Conservation (phyloP, 2,113 vertebrate species). For the Furnarius figulus region DNA sequence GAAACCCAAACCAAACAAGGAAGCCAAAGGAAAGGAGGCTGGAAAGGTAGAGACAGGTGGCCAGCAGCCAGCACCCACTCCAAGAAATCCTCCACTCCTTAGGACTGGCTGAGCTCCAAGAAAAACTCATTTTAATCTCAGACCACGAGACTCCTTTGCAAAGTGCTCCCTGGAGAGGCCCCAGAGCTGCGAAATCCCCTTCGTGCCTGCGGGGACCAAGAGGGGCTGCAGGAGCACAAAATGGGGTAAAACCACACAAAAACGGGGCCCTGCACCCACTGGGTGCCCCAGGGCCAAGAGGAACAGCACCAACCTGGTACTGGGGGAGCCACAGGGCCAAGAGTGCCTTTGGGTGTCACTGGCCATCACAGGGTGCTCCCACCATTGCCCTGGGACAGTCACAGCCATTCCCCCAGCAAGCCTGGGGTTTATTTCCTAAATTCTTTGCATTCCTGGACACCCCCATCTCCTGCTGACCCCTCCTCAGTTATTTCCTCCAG, state of each 20-base stretch:
- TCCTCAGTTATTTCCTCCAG: accelerated
- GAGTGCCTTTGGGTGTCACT: background rate
- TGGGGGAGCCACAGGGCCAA: background rate
- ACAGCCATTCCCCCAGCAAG: accelerated
- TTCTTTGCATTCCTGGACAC: background rate
- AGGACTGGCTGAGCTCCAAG: conserved; percentile 66
- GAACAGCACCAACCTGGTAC: background rate
- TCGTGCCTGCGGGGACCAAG: background rate
- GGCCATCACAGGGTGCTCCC: accelerated
- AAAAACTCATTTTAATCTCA: conserved; percentile 74
- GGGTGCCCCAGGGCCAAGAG: background rate
- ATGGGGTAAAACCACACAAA: accelerated
- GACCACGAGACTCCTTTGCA: conserved; percentile 46
- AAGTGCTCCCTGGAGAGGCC: conserved; percentile 60
- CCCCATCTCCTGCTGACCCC: background rate
- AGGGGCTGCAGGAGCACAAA: background rate
- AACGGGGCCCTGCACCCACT: accelerated
- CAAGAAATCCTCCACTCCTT: conserved; percentile 59
- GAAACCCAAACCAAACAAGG: background rate
- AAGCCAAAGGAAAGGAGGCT: background rate
- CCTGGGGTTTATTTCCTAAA: background rate
- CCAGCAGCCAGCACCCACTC: conserved; percentile 49
- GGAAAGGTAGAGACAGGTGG: conserved; percentile 36
- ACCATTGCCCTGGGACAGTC: accelerated
- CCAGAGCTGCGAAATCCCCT: background rate